Evolutionary conservation across 2,888 invertebrate species (phyloP).

Genomic region (Trisateles emortualis): DNA sequence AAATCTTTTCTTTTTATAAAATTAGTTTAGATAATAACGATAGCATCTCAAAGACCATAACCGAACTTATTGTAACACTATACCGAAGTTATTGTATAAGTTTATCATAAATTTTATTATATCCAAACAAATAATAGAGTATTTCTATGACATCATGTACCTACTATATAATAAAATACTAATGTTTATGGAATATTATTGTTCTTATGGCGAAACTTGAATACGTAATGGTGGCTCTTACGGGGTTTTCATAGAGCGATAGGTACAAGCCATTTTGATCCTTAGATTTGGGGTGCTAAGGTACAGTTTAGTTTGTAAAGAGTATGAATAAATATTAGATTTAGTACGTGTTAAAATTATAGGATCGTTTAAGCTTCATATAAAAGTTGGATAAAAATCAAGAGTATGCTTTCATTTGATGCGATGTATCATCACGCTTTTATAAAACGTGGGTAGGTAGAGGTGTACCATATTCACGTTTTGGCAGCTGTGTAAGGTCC

Average conservation of each 20-base stretch:
- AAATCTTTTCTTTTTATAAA: no score
- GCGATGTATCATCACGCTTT: not conserved
- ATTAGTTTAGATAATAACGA: not conserved
- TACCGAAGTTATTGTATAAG: conserved; percentile 13
- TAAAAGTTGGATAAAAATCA: conserved; percentile 16
- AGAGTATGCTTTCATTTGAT: not conserved
- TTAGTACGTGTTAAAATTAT: conserved; percentile 41
- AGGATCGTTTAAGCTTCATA: conserved; percentile 22
- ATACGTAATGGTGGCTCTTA: conserved; percentile 43
- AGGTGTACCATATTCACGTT: not conserved
- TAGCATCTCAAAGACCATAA: not conserved
- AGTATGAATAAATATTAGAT: conserved; percentile 10
- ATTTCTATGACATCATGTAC: conserved; percentile 32
- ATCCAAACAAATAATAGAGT: conserved; percentile 28
- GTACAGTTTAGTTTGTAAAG: not conserved
- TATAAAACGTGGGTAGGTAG: no score
- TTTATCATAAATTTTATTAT: conserved; percentile 13
- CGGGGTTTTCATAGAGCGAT: conserved; percentile 28
- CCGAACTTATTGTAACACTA: not conserved
- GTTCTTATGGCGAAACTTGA: conserved; percentile 50
- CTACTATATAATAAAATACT: conserved; percentile 45
- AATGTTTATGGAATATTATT: conserved; percentile 52
- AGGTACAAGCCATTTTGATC: conserved; percentile 10
- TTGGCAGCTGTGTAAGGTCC: no score
- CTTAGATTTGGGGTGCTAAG: not conserved